Conservation (phyloP, 2,797 vertebrate genomes). For the Oreortyx pictus region DNA sequence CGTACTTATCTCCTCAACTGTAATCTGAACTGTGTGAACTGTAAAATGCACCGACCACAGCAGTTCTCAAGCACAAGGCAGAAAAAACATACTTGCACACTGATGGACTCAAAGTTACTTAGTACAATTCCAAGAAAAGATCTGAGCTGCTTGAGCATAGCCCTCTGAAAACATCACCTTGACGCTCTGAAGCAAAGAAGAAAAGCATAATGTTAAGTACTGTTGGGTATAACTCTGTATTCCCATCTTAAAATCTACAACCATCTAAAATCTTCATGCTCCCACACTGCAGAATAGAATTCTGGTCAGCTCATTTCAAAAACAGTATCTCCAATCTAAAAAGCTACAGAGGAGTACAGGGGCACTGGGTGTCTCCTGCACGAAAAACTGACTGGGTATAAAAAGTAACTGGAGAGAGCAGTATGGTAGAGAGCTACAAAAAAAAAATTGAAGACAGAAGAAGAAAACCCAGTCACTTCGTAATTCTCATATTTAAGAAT, state of each 20-base stretch:
- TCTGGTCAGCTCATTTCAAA: neutral
- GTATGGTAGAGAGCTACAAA: neutral
- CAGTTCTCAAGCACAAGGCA: constrained; percentile 11
- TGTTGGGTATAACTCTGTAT: neutral
- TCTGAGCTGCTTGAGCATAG: rapidly evolving
- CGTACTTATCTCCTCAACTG: neutral
- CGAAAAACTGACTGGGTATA: neutral
- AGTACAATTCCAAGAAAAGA: neutral
- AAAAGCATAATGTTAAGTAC: neutral
- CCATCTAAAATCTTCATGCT: neutral
- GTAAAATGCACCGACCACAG: neutral
- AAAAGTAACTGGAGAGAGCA: neutral
- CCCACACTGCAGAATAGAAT: neutral
- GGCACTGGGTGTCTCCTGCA: neutral
- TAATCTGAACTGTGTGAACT: neutral
- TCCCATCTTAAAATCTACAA: too few relatives aligned
- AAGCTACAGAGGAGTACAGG: neutral
- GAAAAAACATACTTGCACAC: neutral
- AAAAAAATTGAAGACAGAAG: neutral
- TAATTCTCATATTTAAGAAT: neutral
- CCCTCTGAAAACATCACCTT: neutral
- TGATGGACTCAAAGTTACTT: neutral
- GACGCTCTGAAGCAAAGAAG: neutral
- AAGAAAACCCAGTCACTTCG: neutral
- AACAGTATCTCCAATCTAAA: neutral